Percentiles rank a stretch among this genome's conserved stretches.
These are phyloP conservation scores for Sebastes umbrosus DNA, from an alignment of 2,797 vertebrate genomes.

Conservation along the genomic window DNA sequence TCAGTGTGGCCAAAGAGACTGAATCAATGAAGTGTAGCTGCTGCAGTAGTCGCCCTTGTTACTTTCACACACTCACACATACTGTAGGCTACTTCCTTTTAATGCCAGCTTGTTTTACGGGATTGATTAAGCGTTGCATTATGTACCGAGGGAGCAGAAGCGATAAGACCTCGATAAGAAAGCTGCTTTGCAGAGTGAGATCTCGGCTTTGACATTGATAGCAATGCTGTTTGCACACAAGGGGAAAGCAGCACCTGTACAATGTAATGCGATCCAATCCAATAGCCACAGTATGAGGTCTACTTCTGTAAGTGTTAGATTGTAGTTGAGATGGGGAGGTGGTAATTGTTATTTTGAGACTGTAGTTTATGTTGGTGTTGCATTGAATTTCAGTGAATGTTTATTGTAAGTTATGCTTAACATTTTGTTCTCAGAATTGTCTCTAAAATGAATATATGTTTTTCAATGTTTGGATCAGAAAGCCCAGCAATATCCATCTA, in stretches of 20 bases:
- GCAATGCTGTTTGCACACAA: background rate
- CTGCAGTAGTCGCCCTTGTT: background rate
- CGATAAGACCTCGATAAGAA: constrained; percentile 16
- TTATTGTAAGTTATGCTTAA: background rate
- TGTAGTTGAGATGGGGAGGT: too few species aligned
- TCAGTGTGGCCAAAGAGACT: background rate
- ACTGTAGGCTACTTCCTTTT: background rate
- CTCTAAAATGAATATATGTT: background rate
- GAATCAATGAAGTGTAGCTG: constrained; percentile 24
- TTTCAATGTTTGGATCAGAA: background rate
- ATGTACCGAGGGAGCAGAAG: background rate
- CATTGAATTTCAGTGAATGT: background rate
- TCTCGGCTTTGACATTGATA: constrained; percentile 1
- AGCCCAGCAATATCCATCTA: background rate
- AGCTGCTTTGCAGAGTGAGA: background rate
- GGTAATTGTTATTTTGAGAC: background rate
- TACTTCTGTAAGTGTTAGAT: background rate
- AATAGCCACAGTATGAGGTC: background rate
- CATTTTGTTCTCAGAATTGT: background rate
- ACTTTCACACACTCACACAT: background rate
- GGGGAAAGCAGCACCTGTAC: background rate
- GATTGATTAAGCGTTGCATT: constrained; percentile 8
- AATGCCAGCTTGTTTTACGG: constrained; percentile 11
- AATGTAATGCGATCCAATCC: background rate
- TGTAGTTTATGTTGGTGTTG: background rate